Base-by-base conservation (phyloP, 2,113 vertebrate genomes). In the Acinonyx jubatus region DNA sequence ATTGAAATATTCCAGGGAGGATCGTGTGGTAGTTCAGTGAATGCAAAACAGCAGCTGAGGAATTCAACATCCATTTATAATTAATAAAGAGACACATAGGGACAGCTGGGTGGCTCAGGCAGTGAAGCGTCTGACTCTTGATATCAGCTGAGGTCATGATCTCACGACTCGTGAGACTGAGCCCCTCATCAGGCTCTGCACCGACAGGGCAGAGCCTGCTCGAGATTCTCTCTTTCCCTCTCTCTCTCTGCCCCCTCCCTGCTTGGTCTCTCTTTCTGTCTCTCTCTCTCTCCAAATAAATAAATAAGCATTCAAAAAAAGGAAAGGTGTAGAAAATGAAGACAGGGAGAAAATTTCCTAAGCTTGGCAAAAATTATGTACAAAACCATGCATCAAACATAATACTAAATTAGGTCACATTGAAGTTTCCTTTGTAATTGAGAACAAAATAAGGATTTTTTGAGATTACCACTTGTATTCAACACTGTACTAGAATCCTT, bases 391-490 rank as follows among this genome's bases (percentile, higher is more conserved):
- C 6, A 45, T 82, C 14, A 89, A 55, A 79, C 19, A 79, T 50
- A 61, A 69, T 41, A 80, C 2, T 91, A 92, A 50, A 73, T 38
- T 80, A 65, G 79, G 11, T 87, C n/a, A 96, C 2, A 27, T 16
- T 87, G 23, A 69, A 92, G 71, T 89, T 94, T 84, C 55, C 36
- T 89, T 92, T 79, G 61, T 96, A 94, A 80, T 29, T 94, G 27
- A 55, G 63, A 71, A 66, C 19, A 89, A 71, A 65, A 65, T 31
- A 74, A 81, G 52, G 63, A 82, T 94, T 6, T 57, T 61, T 61
- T 66, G 76, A 50, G 33, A 50, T 90, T 18, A 45, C 21, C 33
- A 76, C 29, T 63, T 66, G 18, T 15, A 45, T 91, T 91, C 21
- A 66, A 76, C 52, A 83, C 61, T 83, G 21, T 95, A 16, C 23